Conservation (phyloP, 2,113 vertebrate species). For the Haemorhous mexicanus region DNA sequence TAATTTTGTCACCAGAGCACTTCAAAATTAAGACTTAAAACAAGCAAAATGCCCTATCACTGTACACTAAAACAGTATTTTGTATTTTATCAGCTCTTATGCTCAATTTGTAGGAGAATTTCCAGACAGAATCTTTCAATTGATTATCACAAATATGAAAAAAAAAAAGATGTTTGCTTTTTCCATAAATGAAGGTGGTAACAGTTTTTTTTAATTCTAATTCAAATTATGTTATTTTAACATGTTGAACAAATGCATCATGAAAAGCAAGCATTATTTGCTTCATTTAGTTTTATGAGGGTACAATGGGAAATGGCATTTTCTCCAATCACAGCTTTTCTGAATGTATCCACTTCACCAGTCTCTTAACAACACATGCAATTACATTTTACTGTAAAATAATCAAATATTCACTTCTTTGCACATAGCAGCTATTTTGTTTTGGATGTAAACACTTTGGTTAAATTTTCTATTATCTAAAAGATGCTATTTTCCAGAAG, state of each 20-base stretch:
- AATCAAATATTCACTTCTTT: background rate
- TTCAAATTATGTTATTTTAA: background rate
- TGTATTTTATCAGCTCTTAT: background rate
- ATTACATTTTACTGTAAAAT: background rate
- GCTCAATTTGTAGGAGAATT: background rate
- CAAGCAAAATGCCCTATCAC: background rate
- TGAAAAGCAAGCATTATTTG: background rate
- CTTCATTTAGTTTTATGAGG: background rate
- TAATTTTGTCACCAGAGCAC: background rate
- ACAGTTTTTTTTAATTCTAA: background rate
- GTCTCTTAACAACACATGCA: background rate
- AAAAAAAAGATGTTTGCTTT: background rate
- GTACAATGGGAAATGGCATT: background rate
- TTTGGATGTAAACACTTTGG: background rate
- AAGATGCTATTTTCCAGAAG: background rate
- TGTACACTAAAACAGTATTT: background rate
- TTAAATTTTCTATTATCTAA: background rate
- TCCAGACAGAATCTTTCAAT: background rate
- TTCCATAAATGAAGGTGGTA: background rate
- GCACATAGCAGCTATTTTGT: background rate
- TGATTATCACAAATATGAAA: background rate
- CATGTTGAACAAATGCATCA: background rate
- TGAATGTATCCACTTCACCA: background rate
- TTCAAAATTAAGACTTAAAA: background rate
- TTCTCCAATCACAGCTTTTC: background rate